Conservation (phyloP, 2,113 vertebrate genomes). For the Electrona antarctica region DNA sequence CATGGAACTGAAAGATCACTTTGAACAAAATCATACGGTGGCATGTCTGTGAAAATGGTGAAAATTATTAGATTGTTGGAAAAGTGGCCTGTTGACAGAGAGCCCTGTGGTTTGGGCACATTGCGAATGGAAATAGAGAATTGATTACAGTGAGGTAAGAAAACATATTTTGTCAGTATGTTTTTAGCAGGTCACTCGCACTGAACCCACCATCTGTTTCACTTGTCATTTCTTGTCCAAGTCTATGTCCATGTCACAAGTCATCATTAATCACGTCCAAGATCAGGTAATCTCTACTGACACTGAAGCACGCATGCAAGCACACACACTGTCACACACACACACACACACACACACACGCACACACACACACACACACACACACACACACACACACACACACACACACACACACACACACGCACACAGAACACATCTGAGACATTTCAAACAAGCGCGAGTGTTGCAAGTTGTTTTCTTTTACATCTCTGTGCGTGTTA, state of each 20-base stretch:
- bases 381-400: conserved; percentile 7
- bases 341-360: not conserved
- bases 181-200: too few species aligned
- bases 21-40: too few species aligned
- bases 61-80: not conserved
- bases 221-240: too few species aligned
- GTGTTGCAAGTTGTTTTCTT: conserved; percentile 4
- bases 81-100: not conserved
- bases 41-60: not conserved
- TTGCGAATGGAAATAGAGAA: too few species aligned
- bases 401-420: not conserved
- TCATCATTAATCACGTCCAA: too few species aligned
- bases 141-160: not conserved
- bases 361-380: conserved; percentile 1
- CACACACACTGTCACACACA: not conserved
- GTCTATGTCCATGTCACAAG: too few species aligned
- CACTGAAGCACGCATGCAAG: not conserved
- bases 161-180: not conserved
- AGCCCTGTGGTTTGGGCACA: too few species aligned
- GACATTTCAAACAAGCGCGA: not conserved
- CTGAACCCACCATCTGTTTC: too few species aligned
- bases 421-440: not conserved
- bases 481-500: not conserved
- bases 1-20: too few species aligned
- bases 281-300: too few species aligned